Evolutionary conservation across 2,113 vertebrate genomes (phyloP).

Genomic region (Naja naja): DNA sequence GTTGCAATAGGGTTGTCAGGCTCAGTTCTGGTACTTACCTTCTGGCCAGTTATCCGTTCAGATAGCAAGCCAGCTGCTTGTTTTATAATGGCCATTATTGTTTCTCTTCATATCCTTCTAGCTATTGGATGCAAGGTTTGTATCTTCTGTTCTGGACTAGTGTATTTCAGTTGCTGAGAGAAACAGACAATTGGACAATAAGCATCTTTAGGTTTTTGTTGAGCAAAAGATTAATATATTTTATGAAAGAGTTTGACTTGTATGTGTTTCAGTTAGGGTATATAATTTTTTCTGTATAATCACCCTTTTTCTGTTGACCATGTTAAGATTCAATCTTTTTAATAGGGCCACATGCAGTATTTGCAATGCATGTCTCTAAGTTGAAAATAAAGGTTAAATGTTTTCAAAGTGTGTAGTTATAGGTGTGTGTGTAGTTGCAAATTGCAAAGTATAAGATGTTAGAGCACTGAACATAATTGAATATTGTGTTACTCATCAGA

Average conservation of each 20-base stretch:
- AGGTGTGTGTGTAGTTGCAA: neutral
- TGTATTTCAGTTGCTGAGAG: neutral
- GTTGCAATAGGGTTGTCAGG: conserved; percentile 77
- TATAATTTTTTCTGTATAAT: neutral
- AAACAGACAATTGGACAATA: neutral
- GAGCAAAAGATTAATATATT: neutral
- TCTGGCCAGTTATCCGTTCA: conserved; percentile 79
- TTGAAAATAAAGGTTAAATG: neutral
- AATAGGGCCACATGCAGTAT: neutral
- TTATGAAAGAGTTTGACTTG: neutral
- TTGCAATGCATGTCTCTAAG: neutral
- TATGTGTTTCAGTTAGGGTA: neutral
- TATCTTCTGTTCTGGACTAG: neutral
- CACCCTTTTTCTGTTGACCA: neutral
- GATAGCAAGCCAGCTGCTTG: conserved; percentile 72
- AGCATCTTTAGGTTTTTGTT: neutral
- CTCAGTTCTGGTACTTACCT: conserved; percentile 76
- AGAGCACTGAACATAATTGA: neutral
- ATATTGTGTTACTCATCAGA: neutral
- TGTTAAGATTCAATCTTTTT: neutral
- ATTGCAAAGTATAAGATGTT: neutral
- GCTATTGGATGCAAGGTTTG: conserved; percentile 82
- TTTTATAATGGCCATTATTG: conserved; percentile 64
- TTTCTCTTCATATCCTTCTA: conserved; percentile 78
- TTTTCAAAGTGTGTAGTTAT: neutral